phyloP scores from a whole-genome alignment of 2,888 invertebrate species.

The Timema podura region DNA sequence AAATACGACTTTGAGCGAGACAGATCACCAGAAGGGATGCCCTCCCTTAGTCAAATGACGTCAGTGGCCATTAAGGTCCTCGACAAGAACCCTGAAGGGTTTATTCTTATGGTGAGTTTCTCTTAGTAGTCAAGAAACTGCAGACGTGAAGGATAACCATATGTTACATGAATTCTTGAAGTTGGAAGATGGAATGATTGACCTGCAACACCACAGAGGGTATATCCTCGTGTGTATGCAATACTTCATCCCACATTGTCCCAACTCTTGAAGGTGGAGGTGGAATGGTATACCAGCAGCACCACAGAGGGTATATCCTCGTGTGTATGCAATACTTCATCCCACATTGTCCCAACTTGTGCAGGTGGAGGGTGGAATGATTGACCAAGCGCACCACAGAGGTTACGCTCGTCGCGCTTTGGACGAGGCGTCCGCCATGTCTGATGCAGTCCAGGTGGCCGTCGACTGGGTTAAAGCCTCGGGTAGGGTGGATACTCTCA shows the following conservation, averaged over 20 bases:
- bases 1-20: constrained; percentile 51
- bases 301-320: constrained; percentile 54
- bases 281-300: constrained; percentile 60
- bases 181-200: constrained; percentile 60
- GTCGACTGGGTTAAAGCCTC: constrained; percentile 41
- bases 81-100: constrained; percentile 49
- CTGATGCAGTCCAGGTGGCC: constrained; percentile 57
- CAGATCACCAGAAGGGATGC: constrained; percentile 44
- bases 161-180: constrained; percentile 34
- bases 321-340: background rate
- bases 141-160: too few relatives aligned
- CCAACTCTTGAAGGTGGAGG: constrained; percentile 52
- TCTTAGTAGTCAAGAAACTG: too few relatives aligned
- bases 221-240: constrained; percentile 34
- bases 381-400: constrained; percentile 62
- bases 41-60: constrained; percentile 57
- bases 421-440: constrained; percentile 60
- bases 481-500: constrained; percentile 56
- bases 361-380: constrained; percentile 58
- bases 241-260: too few relatives aligned
- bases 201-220: constrained; percentile 62
- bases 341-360: background rate
- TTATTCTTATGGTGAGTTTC: constrained; percentile 42
- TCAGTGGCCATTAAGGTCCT: constrained; percentile 53
- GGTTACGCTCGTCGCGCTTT: constrained; percentile 57